A percentile compares a stretch with the other conserved stretches of the same genome.
Evolutionary conservation across 2,888 invertebrate species (phyloP).

Genomic region (Metallyticus violacea): DNA sequence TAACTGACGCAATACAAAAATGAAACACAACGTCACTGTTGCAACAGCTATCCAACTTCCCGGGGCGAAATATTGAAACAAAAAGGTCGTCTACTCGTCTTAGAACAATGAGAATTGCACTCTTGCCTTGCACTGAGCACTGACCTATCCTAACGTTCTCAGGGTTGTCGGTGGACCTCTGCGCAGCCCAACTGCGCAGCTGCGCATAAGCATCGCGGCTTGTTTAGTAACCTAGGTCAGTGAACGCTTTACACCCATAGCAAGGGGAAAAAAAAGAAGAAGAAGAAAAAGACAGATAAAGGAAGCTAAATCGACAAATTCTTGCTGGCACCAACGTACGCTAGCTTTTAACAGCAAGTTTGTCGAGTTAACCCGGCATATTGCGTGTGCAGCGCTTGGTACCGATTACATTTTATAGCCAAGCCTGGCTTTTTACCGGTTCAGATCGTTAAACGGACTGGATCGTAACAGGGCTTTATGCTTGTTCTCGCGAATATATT

Average conservation of each 20-base stretch:
- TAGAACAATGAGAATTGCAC: not conserved
- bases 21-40: not conserved
- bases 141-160: constrained; percentile 6
- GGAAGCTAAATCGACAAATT: constrained; percentile 12
- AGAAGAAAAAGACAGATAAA: not conserved
- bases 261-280: not conserved
- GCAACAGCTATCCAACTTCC: not conserved
- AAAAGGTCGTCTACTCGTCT: not conserved
- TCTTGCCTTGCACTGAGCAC: not conserved
- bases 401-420: not conserved
- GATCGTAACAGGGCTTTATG: no score
- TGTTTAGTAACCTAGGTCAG: constrained; percentile 10
- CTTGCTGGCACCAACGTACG: not conserved
- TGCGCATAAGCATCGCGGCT: not conserved
- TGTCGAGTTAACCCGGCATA: not conserved
- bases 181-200: constrained; percentile 7
- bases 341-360: not conserved
- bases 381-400: not conserved
- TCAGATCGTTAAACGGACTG: no score
- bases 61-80: not conserved
- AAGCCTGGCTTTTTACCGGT: no score
- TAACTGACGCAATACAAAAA: not conserved
- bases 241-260: constrained; percentile 11
- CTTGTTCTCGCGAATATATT: no score
- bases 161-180: not conserved